Base-by-base conservation (phyloP, 2,888 invertebrate genomes). In the Eretmocerus hayati region DNA sequence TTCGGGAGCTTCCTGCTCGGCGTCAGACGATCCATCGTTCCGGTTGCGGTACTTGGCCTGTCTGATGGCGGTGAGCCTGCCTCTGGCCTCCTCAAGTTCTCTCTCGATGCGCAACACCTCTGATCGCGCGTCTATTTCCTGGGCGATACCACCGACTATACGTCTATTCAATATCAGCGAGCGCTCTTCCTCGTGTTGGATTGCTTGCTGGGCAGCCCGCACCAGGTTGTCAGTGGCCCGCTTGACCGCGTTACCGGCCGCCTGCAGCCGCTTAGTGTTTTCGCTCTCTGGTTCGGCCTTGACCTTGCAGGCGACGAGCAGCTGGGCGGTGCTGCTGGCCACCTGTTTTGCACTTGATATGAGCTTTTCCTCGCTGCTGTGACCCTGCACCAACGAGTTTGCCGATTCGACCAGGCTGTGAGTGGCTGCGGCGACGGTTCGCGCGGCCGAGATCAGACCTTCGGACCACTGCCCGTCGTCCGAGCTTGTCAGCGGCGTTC, bases 381-480 rank as follows among this genome's bases (percentile, higher is more conserved):
- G 81, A 6, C 93, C 90, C 73, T 93, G 85, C 2, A 99, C 96
- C 60, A 99, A 76, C 41, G 94, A 90, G 68, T 99, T 97, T 46
- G 99, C 99, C 0, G 96, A 92, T 72, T 99, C 97, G 46, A 97
- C 97, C 55, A 99, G 77, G 61, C 91, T 91, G 72, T 97, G 97
- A 0, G 96, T 96, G 0, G 97, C 96, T 0, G 96, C 96, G 0
- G 97, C 97, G 11, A 97, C 97, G 62, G 95, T 77, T 48, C 93
- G 79, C 0, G 97, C 97, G 0, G 96, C 96, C 0, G 93, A 93
- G 56, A 96, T 87, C 46, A 96, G 79, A 0, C 96, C 96, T 72
- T 96, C 94, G 0, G 95, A 95, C 96, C 96, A 96, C 69, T 96
- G 95, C 0, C 94, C 95, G 73, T 96, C 95, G 69, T 93, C 93